phyloP scores from a whole-genome alignment of 2,113 vertebrate species.

The Oriolus oriolus region DNA sequence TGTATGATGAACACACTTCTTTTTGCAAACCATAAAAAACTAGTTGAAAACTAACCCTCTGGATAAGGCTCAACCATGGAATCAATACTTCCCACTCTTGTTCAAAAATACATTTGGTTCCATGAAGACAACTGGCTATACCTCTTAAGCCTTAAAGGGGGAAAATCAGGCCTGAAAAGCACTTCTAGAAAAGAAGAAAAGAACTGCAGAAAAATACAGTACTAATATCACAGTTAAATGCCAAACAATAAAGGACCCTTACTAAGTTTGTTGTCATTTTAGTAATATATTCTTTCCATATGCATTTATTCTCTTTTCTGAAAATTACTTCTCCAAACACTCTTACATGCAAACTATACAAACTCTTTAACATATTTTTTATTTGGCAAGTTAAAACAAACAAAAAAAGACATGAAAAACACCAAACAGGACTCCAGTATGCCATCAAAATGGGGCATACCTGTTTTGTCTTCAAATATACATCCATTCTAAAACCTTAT shows the following conservation, averaged over 20 bases:
- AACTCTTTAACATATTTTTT: background rate
- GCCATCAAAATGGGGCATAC: background rate
- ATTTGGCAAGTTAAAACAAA: background rate
- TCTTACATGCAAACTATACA: background rate
- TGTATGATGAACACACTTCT: background rate
- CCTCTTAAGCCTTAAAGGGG: background rate
- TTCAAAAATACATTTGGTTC: background rate
- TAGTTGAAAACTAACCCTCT: background rate
- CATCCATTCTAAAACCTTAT: background rate
- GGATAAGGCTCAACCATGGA: background rate
- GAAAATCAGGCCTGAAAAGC: background rate
- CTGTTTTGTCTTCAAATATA: background rate
- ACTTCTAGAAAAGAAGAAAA: background rate
- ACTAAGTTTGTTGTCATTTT: background rate
- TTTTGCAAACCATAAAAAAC: background rate
- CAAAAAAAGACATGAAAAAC: background rate
- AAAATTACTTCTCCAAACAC: background rate
- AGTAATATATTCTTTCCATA: background rate
- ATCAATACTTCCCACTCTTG: background rate
- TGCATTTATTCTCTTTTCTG: background rate
- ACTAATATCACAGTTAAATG: background rate
- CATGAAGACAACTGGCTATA: background rate
- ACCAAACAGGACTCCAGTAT: background rate
- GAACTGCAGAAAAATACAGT: background rate
- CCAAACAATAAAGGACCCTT: background rate